phyloP scores from a whole-genome alignment of 2,888 invertebrate genomes.

The Chrysina gloriosa region DNA sequence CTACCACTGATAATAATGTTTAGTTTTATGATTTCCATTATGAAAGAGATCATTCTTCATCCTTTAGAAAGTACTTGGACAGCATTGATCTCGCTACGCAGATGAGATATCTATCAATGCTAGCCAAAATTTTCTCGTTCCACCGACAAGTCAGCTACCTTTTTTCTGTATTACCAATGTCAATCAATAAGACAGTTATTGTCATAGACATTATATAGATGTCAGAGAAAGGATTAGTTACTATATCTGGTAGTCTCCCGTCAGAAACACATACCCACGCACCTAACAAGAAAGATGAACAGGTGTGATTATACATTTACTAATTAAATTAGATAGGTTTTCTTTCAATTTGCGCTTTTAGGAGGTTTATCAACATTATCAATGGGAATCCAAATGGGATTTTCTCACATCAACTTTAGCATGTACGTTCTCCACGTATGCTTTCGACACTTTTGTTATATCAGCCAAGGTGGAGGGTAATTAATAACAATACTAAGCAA shows the following conservation, averaged over 20 bases:
- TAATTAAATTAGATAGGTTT: too few relatives aligned
- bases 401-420: conserved; percentile 28
- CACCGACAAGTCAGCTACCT: too few relatives aligned
- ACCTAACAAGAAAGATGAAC: neutral
- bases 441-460: conserved; percentile 13
- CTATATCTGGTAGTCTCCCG: neutral
- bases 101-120: too few relatives aligned
- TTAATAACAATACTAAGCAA: neutral
- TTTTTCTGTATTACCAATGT: too few relatives aligned
- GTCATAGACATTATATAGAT: neutral
- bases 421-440: conserved; percentile 31
- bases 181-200: neutral
- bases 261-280: neutral
- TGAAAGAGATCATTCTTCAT: too few relatives aligned
- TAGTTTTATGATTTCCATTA: too few relatives aligned
- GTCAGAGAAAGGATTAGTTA: neutral
- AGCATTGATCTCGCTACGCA: too few relatives aligned
- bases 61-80: too few relatives aligned
- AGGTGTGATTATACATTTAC: neutral
- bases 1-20: too few relatives aligned
- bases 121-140: too few relatives aligned
- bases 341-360: neutral
- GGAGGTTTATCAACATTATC: neutral
- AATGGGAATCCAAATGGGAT: conserved; percentile 38
- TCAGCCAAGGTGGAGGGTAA: conserved; percentile 5